Evolutionary conservation across 1,140 invertebrate genomes (phyloP), one percentile per base, ranked within the genome.

Genomic region (Oreohelix idahoensis): DNA sequence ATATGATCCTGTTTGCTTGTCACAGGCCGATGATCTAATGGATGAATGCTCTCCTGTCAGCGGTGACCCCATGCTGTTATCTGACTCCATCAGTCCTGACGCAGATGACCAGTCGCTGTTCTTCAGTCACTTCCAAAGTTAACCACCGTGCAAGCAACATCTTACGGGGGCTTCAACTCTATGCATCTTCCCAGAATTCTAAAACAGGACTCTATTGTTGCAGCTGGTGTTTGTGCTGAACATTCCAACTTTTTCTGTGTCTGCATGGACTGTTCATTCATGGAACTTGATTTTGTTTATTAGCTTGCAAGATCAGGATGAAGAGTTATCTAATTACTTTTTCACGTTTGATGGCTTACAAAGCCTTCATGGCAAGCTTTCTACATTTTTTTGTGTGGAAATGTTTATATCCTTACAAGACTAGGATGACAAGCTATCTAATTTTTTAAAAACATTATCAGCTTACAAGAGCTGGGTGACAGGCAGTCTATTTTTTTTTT

Each of bases 41-140:
- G 96, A 97, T 87, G 96, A 97, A 88, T 84, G 75, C n/a, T 95
- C 95, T 69, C 94, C 95, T 0, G 94, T 95, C 1, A 94, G 94
- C 81, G 94, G 95, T 58, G 95, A 96, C 89, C 95, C 95, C 23
- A 96, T 95, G 93, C 87, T 95, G 45, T 94, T 94, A 26, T 94
- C 94, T 0, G 83, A 83, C 17, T 87, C 89, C 11, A 87, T 88
- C 73, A 89, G 87, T 84, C 88, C 88, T 32, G 82, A 85, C 26
- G 71, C 81, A 26, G 87, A 88, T n/a, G 88, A 90, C 63, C 63
- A 71, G 8, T 66, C 63, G 32, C 5, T 66, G n/a, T 17, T 66
- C 2, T 66, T 66, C 32, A n/a, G 29, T 66, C 63, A 66, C 32
- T 66, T 66, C 63, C 63, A 66, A 66, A 66, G 63, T 66, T 66